A percentile compares a stretch with the other conserved stretches of the same genome.
Evolutionary conservation across 2,113 vertebrate genomes (phyloP).

Genomic region (Aspiorhynchus laticeps): DNA sequence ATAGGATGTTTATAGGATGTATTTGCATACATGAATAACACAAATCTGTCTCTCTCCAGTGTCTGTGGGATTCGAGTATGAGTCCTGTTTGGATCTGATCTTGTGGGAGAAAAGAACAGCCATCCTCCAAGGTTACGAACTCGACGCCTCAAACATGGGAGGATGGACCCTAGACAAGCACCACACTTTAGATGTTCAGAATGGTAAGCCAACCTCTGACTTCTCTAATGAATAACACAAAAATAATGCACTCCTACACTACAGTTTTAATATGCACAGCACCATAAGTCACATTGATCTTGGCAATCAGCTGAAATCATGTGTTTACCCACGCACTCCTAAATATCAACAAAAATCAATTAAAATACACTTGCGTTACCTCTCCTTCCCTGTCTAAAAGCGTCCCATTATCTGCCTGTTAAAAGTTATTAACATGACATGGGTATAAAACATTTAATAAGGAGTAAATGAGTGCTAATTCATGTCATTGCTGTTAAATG

Average conservation of each 20-base stretch:
- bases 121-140: slow-evolving; percentile 90
- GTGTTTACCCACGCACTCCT: not conserved
- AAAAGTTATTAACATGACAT: slow-evolving; percentile 15
- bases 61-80: slow-evolving; percentile 96
- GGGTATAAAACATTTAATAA: slow-evolving; percentile 1
- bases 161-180: slow-evolving; percentile 94
- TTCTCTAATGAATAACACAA: not conserved
- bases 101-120: slow-evolving; percentile 97
- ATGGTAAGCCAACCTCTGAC: slow-evolving; percentile 77
- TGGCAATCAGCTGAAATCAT: not conserved
- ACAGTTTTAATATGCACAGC: not conserved
- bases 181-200: slow-evolving; percentile 93
- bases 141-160: slow-evolving; percentile 97
- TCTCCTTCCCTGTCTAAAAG: not conserved
- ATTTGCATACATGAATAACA: slow-evolving; percentile 21
- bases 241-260: slow-evolving; percentile 21
- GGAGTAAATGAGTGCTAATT: slow-evolving; percentile 25
- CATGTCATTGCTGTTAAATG: slow-evolving; percentile 22
- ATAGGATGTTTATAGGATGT: slow-evolving; percentile 41
- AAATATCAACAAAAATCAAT: slow-evolving; percentile 16
- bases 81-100: slow-evolving; percentile 95
- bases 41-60: slow-evolving; percentile 73
- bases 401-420: not conserved
- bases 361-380: not conserved
- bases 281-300: slow-evolving; percentile 9